Percentiles rank a stretch among this genome's conserved stretches.
Conservation (phyloP, 2,888 invertebrate genomes). For the Antheraea yamamai region DNA sequence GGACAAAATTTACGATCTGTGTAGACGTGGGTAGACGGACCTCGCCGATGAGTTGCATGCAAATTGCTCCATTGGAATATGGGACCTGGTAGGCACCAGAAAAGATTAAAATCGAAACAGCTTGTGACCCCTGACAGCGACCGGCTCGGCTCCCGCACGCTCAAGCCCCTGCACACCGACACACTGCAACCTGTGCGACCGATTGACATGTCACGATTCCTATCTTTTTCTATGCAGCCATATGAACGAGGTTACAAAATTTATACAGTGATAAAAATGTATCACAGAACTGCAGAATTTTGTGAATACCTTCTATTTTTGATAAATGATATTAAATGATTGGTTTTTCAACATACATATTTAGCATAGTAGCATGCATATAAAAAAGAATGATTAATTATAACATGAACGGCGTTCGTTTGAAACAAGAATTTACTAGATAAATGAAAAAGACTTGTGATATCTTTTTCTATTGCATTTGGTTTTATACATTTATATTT, state of each 20-base stretch:
- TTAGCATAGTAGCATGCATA: neutral
- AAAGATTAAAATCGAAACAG: conserved; percentile 68
- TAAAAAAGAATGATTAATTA: neutral
- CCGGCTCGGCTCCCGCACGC: conserved; percentile 1
- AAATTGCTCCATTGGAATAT: conserved; percentile 74
- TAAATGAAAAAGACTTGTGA: too few species aligned
- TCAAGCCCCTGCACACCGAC: conserved; percentile 16
- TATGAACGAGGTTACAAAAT: conserved; percentile 4
- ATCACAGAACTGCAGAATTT: neutral
- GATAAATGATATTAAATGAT: neutral
- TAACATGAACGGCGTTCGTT: too few species aligned
- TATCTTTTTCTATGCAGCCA: conserved; percentile 18
- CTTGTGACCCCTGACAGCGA: conserved; percentile 46
- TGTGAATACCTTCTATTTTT: neutral
- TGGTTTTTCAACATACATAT: neutral
- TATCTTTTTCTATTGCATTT: too few species aligned
- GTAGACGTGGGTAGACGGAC: conserved; percentile 75
- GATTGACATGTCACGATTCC: conserved; percentile 18
- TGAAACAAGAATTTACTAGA: too few species aligned
- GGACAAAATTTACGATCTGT: conserved; percentile 79
- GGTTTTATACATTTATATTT: too few species aligned
- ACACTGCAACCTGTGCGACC: conserved; percentile 18
- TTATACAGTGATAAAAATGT: neutral
- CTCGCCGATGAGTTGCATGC: conserved; percentile 77
- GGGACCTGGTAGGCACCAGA: conserved; percentile 53